Evolutionary conservation across 2,113 vertebrate species (phyloP), one percentile per base, ranked within the genome.

Genomic region (Strix aluco): DNA sequence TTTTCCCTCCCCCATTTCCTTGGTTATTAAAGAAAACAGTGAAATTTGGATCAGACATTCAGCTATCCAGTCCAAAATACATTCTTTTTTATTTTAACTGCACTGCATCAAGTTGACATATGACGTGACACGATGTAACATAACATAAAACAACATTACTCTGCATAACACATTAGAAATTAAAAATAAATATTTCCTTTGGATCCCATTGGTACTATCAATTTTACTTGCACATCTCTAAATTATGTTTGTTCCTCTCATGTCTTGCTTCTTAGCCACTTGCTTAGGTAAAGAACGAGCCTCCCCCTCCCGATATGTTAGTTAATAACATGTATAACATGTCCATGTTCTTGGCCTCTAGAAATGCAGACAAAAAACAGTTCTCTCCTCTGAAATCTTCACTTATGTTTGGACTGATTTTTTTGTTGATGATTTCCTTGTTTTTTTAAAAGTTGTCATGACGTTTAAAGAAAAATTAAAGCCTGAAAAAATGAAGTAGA

Each of bases 111-210:
- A 95, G 75, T 46, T 96, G 95, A 93, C 90, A 61, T 86, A 92
- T 83, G 90, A 97, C 4, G 91, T 92, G 90, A 93, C 82, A 83
- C 7, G 4, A 86, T 91, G 65, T 94, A 88, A 88, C 79, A 65
- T 88, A 95, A 84, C 90, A 85, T 86, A 87, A 95, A 96, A 30
- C 78, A 82, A 70, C 73, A 59, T 80, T 86, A 49, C 75, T 92
- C 87, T 91, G 58, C 94, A 86, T 82, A 91, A 86, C 95, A 85
- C 66, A 29, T 93, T 69, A 81, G 86, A 96, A 94, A 97, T 94
- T 61, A 91, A 96, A 96, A 93, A 75, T 46, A 93, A 92, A 96
- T 89, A 86, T 97, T 96, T 95, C 49, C 55, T 49, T 92, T 95
- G 93, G 93, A 90, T 91, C 77, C 59, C 57, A 10, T n/a, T 44